Conservation (phyloP, 2,113 vertebrate species). For the Pleuronectes platessa region DNA sequence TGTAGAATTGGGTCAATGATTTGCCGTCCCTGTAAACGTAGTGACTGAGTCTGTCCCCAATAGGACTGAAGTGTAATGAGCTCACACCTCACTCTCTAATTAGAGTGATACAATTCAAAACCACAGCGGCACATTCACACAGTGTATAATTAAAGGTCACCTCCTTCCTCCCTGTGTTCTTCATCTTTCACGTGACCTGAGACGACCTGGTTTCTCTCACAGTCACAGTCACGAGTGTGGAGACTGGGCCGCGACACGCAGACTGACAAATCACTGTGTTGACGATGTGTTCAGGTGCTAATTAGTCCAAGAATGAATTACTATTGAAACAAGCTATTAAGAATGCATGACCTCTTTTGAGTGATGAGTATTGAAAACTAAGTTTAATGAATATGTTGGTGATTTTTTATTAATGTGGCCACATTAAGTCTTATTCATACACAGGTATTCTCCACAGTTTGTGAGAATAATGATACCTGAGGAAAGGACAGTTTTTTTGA, state of each 20-base stretch:
- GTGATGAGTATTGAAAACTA: conserved; percentile 24
- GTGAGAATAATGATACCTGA: not conserved
- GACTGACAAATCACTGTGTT: conserved; percentile 28
- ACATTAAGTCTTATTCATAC: conserved; percentile 12
- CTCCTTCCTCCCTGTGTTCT: not conserved
- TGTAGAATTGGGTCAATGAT: too few relatives aligned
- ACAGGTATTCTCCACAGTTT: not conserved
- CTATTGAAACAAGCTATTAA: conserved; percentile 34
- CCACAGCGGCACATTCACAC: not conserved
- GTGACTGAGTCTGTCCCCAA: not conserved
- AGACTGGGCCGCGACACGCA: conserved; percentile 2
- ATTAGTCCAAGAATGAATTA: conserved; percentile 40
- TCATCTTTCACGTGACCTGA: not conserved
- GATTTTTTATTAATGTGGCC: conserved; percentile 26
- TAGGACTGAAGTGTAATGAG: not conserved
- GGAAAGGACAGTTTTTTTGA: not conserved
- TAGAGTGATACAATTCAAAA: not conserved
- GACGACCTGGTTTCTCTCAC: not conserved
- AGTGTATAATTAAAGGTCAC: conserved; percentile 4
- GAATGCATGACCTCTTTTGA: conserved; percentile 40
- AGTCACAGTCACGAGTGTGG: not conserved
- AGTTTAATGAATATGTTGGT: conserved; percentile 1
- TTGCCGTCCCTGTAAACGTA: too few relatives aligned
- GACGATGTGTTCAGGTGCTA: conserved; percentile 11
- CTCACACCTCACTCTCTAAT: not conserved